A percentile compares a stretch with the other conserved stretches of the same genome.
Evolutionary conservation across 2,113 vertebrate genomes (phyloP).

Genomic region (Xenopus laevis): DNA sequence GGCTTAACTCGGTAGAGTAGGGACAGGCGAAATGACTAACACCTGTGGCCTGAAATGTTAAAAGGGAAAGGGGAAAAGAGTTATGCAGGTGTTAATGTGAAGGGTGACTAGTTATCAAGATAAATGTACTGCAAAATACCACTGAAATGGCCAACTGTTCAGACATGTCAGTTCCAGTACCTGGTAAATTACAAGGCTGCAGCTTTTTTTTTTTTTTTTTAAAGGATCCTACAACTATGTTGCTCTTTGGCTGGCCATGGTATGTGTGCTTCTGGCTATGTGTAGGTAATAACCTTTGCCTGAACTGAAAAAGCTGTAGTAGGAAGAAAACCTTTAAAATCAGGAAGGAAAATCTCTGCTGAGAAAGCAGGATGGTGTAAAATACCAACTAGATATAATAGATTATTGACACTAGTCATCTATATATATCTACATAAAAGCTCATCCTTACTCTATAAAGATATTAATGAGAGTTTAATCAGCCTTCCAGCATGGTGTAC

Average conservation of each 20-base stretch:
- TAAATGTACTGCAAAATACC: conserved; percentile 15
- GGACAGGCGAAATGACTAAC: conserved; percentile 23
- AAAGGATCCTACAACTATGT: conserved; percentile 4
- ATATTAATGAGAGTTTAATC: no score
- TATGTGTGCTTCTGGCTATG: conserved; percentile 32
- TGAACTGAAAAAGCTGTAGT: background rate
- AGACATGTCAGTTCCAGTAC: conserved; percentile 33
- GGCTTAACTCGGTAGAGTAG: background rate
- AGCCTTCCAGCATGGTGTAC: no score
- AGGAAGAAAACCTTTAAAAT: no score
- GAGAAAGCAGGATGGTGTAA: no score
- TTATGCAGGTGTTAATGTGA: conserved; percentile 26
- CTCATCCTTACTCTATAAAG: no score
- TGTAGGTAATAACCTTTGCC: accelerated
- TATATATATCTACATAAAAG: no score
- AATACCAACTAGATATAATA: no score
- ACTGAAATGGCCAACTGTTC: conserved; percentile 36
- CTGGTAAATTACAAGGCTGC: conserved; percentile 41
- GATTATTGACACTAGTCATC: no score
- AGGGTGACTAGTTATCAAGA: conserved; percentile 33
- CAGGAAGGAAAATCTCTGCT: no score
- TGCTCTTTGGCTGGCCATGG: conserved; percentile 5
- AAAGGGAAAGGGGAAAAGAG: background rate
- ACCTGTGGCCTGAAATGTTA: conserved; percentile 17
- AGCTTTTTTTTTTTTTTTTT: background rate